phyloP scores from a whole-genome alignment of 2,797 vertebrate species.

The Emydoidea blandingii region DNA sequence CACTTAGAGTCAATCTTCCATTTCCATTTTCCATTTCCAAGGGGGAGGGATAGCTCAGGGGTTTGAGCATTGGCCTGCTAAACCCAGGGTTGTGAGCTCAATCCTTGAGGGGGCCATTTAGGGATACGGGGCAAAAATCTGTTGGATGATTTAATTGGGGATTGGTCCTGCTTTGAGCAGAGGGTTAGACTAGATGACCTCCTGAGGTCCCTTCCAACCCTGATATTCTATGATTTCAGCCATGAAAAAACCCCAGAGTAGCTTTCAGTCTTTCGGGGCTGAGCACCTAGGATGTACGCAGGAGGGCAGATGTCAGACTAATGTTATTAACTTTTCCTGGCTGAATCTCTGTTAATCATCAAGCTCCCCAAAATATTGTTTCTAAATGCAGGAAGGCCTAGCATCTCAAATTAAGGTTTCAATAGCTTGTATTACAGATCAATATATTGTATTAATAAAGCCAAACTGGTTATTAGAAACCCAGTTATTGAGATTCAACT shows the following conservation, averaged over 20 bases:
- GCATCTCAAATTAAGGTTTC: background rate
- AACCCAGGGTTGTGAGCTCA: too few relatives aligned
- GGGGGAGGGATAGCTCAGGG: too few relatives aligned
- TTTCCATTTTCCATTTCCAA: background rate
- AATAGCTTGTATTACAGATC: background rate
- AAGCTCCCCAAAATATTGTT: background rate
- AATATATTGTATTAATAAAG: background rate
- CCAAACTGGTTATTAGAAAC: background rate
- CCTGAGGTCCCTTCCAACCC: too few relatives aligned
- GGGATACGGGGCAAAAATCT: too few relatives aligned
- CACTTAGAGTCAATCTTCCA: background rate
- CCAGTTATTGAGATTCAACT: background rate
- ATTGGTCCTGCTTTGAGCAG: too few relatives aligned
- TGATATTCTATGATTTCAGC: background rate
- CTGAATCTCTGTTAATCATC: background rate
- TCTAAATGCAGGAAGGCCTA: background rate
- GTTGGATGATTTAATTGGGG: too few relatives aligned
- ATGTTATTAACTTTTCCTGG: background rate
- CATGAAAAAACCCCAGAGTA: background rate
- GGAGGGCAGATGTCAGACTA: background rate
- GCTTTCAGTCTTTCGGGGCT: background rate
- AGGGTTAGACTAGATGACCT: too few relatives aligned
- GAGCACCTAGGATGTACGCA: background rate
- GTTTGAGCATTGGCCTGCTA: too few relatives aligned
- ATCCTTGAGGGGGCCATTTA: too few relatives aligned